phyloP scores from a whole-genome alignment of 1,140 invertebrate species.

The Drosophila repleta region DNA sequence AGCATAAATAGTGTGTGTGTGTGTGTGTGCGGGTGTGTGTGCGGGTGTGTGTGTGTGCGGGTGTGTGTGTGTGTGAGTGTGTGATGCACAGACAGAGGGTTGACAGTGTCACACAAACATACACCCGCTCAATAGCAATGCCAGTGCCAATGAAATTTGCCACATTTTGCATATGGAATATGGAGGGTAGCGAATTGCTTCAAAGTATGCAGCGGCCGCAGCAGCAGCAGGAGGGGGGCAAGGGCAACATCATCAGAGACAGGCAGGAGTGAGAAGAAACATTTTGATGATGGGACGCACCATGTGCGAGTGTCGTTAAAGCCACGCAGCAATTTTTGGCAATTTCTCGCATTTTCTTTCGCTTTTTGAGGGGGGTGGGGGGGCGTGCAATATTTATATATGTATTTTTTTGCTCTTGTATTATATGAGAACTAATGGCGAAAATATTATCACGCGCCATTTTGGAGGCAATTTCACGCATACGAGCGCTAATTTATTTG shows the following conservation, averaged over 20 bases:
- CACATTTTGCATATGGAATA: conserved; percentile 72
- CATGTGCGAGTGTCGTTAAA: conserved; percentile 73
- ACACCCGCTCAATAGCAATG: conserved; percentile 35
- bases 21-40: conserved; percentile 5
- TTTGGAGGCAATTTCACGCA: conserved; percentile 81
- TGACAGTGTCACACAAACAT: conserved; percentile 16
- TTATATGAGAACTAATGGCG: conserved; percentile 68
- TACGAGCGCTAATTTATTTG: conserved; percentile 69
- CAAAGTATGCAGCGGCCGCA: conserved; percentile 13
- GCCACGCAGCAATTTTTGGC: conserved; percentile 35
- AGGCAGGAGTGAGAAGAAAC: conserved; percentile 18
- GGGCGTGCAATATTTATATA: not conserved
- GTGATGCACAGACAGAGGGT: not conserved
- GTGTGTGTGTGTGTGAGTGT: not conserved
- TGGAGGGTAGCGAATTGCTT: conserved; percentile 52
- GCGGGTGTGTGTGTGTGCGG: not conserved
- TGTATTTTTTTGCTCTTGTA: conserved; percentile 43
- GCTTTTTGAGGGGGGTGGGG: not conserved
- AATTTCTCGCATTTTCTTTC: conserved; percentile 24
- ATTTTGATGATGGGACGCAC: conserved; percentile 39
- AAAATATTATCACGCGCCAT: conserved; percentile 75
- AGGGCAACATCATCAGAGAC: conserved; percentile 41
- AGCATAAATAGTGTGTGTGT: conserved; percentile 52
- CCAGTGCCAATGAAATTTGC: conserved; percentile 69
- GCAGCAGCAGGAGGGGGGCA: not conserved